A percentile compares a stretch with the other conserved stretches of the same genome.
Evolutionary conservation across 2,888 invertebrate species (phyloP).

Genomic region (Nomada fabriciana): DNA sequence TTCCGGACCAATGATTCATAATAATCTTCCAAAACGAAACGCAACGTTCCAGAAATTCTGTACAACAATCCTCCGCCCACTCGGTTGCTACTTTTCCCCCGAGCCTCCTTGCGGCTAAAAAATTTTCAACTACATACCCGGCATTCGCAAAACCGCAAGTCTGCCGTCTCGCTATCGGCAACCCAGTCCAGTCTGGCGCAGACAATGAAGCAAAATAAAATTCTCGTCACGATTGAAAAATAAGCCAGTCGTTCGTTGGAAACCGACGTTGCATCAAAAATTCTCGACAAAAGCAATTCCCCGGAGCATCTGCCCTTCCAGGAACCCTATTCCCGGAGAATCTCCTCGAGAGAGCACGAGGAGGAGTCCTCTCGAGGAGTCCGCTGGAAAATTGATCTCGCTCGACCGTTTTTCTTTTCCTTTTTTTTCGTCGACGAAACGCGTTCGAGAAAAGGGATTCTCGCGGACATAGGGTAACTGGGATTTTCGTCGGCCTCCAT

Average conservation of each 20-base stretch:
- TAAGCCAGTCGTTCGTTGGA: background rate
- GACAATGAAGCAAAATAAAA: too few relatives aligned
- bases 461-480: constrained; percentile 35
- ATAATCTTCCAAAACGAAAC: too few relatives aligned
- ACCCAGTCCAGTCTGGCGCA: too few relatives aligned
- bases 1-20: too few relatives aligned
- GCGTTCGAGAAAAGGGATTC: constrained; percentile 59
- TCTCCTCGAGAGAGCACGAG: constrained; percentile 27
- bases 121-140: too few relatives aligned
- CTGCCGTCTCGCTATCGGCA: too few relatives aligned
- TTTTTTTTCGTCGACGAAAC: constrained; percentile 7
- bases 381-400: constrained; percentile 57
- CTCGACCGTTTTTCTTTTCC: constrained; percentile 14
- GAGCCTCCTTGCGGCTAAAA: too few relatives aligned
- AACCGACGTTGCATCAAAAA: constrained; percentile 6
- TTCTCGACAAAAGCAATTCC: constrained; percentile 9
- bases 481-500: constrained; percentile 64
- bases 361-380: constrained; percentile 16
- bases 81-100: too few relatives aligned
- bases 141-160: too few relatives aligned
- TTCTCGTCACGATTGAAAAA: too few relatives aligned
- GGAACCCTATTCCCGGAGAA: background rate
- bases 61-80: too few relatives aligned
- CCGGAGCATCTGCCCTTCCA: constrained; percentile 12
- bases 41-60: too few relatives aligned